Percentiles rank a stretch among this genome's conserved stretches.
These are phyloP conservation scores for Crematogaster levior DNA, from an alignment of 2,888 invertebrate genomes.

Conservation along the genomic window DNA sequence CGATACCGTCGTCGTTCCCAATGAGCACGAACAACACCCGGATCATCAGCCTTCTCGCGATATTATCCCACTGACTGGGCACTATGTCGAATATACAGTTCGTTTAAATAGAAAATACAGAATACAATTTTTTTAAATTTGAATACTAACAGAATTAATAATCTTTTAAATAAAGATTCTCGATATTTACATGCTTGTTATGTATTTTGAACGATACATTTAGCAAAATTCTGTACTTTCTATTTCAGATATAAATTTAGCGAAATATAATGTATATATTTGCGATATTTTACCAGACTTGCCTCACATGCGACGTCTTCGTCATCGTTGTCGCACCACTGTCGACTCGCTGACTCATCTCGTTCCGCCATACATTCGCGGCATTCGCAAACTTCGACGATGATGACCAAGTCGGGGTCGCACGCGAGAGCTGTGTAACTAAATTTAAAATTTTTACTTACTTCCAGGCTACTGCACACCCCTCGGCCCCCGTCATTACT, in stretches of 20 bases:
- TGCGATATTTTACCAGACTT: background rate
- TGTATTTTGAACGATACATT: background rate
- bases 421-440: slow-evolving; percentile 84
- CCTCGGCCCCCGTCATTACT: slow-evolving; percentile 83
- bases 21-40: slow-evolving; percentile 46
- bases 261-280: background rate
- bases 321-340: slow-evolving; percentile 30
- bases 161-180: background rate
- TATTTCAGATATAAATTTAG: background rate
- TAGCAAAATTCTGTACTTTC: background rate
- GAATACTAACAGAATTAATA: background rate
- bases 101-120: slow-evolving; percentile 8
- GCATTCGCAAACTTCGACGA: slow-evolving; percentile 76
- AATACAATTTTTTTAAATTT: background rate
- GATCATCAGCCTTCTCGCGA: slow-evolving; percentile 41
- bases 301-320: background rate
- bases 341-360: slow-evolving; percentile 80
- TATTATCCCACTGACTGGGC: slow-evolving; percentile 25
- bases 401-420: slow-evolving; percentile 53
- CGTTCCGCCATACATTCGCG: slow-evolving; percentile 74
- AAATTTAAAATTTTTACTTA: slow-evolving; percentile 86
- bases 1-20: slow-evolving; percentile 45
- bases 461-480: slow-evolving; percentile 86
- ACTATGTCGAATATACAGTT: slow-evolving; percentile 5
- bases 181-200: background rate